A percentile compares a stretch with the other conserved stretches of the same genome.
phyloP scores from a whole-genome alignment of 1,140 invertebrate genomes.

The Phenacoccus solenopsis region DNA sequence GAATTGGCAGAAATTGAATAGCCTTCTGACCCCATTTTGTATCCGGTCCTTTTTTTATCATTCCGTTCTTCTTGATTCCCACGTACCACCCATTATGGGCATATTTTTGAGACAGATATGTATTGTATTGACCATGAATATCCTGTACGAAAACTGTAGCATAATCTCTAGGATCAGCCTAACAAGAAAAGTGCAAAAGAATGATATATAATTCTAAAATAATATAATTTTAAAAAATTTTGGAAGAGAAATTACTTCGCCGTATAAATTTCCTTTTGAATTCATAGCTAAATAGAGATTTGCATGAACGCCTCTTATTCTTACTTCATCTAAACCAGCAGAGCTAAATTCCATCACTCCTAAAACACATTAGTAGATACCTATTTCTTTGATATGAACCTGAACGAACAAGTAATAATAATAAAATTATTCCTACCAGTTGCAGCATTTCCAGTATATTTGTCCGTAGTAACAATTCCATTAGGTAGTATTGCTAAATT shows the following conservation, averaged over 20 bases:
- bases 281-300: constrained; percentile 48
- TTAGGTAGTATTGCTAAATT: constrained; percentile 41
- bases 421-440: background rate
- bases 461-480: constrained; percentile 34
- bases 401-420: background rate
- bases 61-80: constrained; percentile 48
- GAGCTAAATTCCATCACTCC: constrained; percentile 43
- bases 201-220: too few species aligned
- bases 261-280: constrained; percentile 44
- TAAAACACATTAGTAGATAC: constrained; percentile 28
- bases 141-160: constrained; percentile 46
- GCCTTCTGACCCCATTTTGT: constrained; percentile 48
- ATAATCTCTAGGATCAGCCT: constrained; percentile 39
- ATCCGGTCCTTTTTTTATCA: constrained; percentile 42
- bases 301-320: constrained; percentile 42
- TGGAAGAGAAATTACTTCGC: constrained; percentile 37
- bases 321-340: constrained; percentile 39
- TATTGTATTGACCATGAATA: constrained; percentile 42
- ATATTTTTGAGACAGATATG: constrained; percentile 44
- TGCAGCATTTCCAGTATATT: constrained; percentile 11
- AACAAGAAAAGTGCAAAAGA: constrained; percentile 31
- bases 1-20: constrained; percentile 42
- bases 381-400: too few species aligned
- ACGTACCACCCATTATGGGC: constrained; percentile 48
- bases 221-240: too few species aligned